Base-by-base conservation (phyloP, 2,797 vertebrate species). In the Dendrocincla tyrannina region DNA sequence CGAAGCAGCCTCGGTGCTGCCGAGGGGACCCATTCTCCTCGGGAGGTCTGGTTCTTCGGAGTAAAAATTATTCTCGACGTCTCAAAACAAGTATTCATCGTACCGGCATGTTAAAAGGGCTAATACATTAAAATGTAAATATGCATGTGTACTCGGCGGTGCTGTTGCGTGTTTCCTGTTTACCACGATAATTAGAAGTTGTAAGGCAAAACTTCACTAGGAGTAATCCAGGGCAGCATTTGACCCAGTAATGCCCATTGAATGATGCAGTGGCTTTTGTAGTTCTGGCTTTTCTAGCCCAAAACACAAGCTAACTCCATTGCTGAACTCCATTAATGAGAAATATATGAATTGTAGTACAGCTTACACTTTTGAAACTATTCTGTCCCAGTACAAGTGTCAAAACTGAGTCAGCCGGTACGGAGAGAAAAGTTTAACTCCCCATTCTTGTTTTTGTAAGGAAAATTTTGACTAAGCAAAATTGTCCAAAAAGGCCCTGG, bases 121-220 rank as follows among this genome's bases (percentile, higher is more conserved):
- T 72, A 81, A 47, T 86, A 15, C 68, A 91, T 95, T 94, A 81
- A 86, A 88, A 95, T 95, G 94, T 44, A 95, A 95, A 96, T 95
- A 37, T 42, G 69, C 47, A 33, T 84, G 85, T 93, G n/a, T 81
- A 28, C 73, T 91, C 25, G 64, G 83, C 70, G 28, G 3, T 78
- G 91, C 74, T 82, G 74, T 83, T 95, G 94, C 91, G 79, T 96
- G 94, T 96, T 96, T 97, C 96, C 96, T 96, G 95, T 96, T 96
- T 96, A 96, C 89, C 92, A 88, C 88, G 92, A 84, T 97, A 97
- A 97, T 97, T 96, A 96, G 95, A 92, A 92, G 92, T 86, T 96
- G 69, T 33, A 59, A 63, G 91, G 55, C 85, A 93, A 49, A 94
- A 88, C 77, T 81, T 88, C 20, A 30, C 58, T 28, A 1, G 6